phyloP scores from a whole-genome alignment of 1,140 invertebrate genomes.

The Bombus soroeensis region DNA sequence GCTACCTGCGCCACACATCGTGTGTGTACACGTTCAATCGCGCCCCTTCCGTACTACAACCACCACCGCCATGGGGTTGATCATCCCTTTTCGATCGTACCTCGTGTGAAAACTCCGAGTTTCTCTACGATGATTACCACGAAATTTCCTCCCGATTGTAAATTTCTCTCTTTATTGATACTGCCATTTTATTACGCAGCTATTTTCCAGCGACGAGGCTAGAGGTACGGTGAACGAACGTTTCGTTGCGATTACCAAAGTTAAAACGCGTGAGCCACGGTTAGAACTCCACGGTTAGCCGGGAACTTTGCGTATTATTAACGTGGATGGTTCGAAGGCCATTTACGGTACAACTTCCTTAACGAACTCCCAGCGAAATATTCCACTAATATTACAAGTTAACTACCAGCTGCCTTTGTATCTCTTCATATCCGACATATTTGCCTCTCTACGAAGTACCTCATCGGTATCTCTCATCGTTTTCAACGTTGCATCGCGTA shows the following conservation, averaged over 20 bases:
- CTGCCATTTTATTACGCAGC: not conserved
- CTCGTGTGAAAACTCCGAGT: too few species aligned
- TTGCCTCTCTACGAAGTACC: not conserved
- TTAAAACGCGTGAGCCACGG: not conserved
- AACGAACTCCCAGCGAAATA: not conserved
- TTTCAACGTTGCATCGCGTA: not conserved
- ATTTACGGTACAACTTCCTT: not conserved
- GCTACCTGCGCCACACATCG: conserved; percentile 13
- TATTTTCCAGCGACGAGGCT: not conserved
- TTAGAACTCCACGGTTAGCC: not conserved
- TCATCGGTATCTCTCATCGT: not conserved
- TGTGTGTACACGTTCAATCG: not conserved
- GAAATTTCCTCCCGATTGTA: not conserved
- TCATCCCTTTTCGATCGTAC: not conserved
- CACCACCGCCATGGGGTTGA: too few species aligned
- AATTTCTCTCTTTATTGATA: conserved; percentile 4
- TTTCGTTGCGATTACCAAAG: not conserved
- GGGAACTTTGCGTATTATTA: not conserved
- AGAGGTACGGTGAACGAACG: not conserved
- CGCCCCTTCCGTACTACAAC: too few species aligned
- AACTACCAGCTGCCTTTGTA: not conserved
- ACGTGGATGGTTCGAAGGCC: not conserved
- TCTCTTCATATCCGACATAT: not conserved
- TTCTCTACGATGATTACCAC: not conserved
- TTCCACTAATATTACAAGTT: not conserved